Base-by-base conservation (phyloP, 2,888 invertebrate genomes). In the Eilema depressum region DNA sequence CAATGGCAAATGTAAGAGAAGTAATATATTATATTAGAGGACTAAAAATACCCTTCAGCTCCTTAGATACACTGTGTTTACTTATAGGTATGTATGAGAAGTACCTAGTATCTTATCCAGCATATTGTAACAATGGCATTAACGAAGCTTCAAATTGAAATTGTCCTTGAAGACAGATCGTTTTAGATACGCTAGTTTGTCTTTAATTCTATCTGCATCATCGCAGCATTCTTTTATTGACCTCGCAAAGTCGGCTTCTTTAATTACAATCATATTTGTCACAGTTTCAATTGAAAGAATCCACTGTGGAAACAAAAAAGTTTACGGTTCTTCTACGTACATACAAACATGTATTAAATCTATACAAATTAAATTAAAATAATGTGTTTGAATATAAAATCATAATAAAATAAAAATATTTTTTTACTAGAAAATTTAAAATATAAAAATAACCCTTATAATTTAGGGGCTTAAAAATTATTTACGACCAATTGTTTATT, bases 101-200 rank as follows among this genome's bases (percentile, higher is more conserved):
- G 11, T 47, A n/a, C 4, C 7, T 33, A 33, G 14, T 17, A 0
- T 28, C 2, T 47, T 37, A 11, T 26, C 26, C 47, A 41, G 26
- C 26, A 25, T 8, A 74, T 61, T 61, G 28, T 30, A 30, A 61
- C 61, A n/a, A n/a, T n/a, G 7, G n/a, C 25, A 53, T 33, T 65
- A 63, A 65, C 56, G 66, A 70, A 73, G 60, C 37, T 63, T 33
- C 59, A 59, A 73, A 83, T 72, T 72, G 70, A 66, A 57, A 61
- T 30, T 11, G 76, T 74, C 84, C 75, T 82, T 84, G 83, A 68
- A 72, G 64, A 70, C 26, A 23, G 63, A 83, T 79, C 68, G 70
- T 68, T 75, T 73, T 70, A 53, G 80, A 41, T 69, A 73, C 74
- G 76, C 74, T 60, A 28, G 74, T 75, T 80, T 4, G 28, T 70